Conservation (phyloP, 2,888 invertebrate species). For the Pristionchus entomophagus region DNA sequence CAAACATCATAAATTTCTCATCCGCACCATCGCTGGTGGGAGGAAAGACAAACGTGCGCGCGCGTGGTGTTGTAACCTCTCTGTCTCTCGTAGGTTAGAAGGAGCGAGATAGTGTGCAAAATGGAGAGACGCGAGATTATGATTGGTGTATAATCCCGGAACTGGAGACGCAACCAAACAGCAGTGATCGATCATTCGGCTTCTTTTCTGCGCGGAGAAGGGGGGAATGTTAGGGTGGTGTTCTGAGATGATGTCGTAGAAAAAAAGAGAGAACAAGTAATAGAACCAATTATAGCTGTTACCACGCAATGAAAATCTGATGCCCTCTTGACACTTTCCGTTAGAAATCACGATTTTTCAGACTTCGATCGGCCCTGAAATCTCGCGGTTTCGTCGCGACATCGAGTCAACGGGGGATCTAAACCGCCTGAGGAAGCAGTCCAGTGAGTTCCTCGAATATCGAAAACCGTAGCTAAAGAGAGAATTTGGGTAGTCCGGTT, state of each 20-base stretch:
- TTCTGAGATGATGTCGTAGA: too few relatives aligned
- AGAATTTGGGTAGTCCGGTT: too few relatives aligned
- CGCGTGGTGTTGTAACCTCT: neutral
- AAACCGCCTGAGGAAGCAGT: neutral
- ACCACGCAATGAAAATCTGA: too few relatives aligned
- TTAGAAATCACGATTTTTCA: neutral
- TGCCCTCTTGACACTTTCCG: neutral
- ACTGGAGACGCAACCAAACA: constrained; percentile 3
- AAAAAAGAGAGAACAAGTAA: too few relatives aligned
- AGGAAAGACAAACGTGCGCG: too few relatives aligned
- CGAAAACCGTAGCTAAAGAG: too few relatives aligned
- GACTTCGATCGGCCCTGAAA: neutral
- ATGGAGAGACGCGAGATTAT: constrained; percentile 13
- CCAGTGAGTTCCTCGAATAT: too few relatives aligned
- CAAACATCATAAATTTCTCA: constrained; percentile 37
- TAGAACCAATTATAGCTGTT: too few relatives aligned
- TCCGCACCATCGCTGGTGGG: neutral
- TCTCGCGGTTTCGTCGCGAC: neutral
- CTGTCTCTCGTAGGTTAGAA: neutral
- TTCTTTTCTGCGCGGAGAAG: neutral
- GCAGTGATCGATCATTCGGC: constrained; percentile 10
- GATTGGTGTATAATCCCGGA: constrained; percentile 1
- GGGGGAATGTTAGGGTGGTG: too few relatives aligned
- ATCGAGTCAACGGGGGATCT: constrained; percentile 2
- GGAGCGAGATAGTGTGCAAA: neutral